phyloP scores from a whole-genome alignment of 2,888 invertebrate genomes.

The Epirrita christyi region DNA sequence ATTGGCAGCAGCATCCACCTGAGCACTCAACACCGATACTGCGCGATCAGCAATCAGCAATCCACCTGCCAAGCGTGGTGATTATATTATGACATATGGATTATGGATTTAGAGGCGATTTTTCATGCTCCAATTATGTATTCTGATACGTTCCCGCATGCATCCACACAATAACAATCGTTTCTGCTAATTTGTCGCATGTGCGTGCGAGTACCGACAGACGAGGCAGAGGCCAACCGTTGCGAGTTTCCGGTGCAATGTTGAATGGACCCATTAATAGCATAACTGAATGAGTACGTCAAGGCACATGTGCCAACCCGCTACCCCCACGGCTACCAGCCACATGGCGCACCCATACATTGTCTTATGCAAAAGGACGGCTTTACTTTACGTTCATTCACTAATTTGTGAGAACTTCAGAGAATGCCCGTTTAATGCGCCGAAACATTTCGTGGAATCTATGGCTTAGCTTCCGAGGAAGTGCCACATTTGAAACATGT shows the following conservation, averaged over 20 bases:
- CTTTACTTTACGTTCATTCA: conserved; percentile 72
- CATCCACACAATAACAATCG: conserved; percentile 43
- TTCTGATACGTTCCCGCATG: conserved; percentile 19
- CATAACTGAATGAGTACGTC: conserved; percentile 79
- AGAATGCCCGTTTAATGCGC: conserved; percentile 65
- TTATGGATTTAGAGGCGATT: not conserved
- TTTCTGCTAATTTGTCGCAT: conserved; percentile 73
- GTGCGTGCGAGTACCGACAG: conserved; percentile 42
- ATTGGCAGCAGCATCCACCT: too few relatives aligned
- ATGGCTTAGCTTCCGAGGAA: conserved; percentile 45
- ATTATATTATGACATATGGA: too few relatives aligned
- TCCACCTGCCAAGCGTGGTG: too few relatives aligned
- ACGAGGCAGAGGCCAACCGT: conserved; percentile 44
- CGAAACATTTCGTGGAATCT: conserved; percentile 53
- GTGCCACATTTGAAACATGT: conserved; percentile 34
- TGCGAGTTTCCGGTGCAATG: conserved; percentile 77
- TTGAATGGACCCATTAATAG: conserved; percentile 81
- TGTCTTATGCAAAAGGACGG: conserved; percentile 76
- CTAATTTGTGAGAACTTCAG: conserved; percentile 67
- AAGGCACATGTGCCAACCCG: conserved; percentile 71
- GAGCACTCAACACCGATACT: too few relatives aligned
- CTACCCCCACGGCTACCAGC: conserved; percentile 60
- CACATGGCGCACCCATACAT: conserved; percentile 68
- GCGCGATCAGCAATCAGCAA: too few relatives aligned
- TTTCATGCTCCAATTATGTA: not conserved